Base-by-base conservation (phyloP, 2,797 vertebrate genomes). In the Hirundo rustica region DNA sequence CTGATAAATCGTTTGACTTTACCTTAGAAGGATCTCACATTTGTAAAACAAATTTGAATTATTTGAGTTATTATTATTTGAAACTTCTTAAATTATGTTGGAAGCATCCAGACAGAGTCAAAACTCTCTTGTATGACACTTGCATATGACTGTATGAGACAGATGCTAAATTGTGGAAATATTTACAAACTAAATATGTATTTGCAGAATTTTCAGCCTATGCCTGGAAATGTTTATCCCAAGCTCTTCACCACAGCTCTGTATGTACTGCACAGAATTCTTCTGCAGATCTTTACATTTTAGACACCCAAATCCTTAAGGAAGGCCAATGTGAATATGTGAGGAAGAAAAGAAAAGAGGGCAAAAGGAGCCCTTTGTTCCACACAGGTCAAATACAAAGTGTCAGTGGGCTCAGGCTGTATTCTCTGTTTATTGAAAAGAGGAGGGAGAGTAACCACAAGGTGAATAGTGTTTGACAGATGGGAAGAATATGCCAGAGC, bases 321-420 rank as follows among this genome's bases (percentile, higher is more conserved):
- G 29, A 61, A 92, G 8, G 16, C 32, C 13, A 2, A 1, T 32
- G 60, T 0, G 4, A 84, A 48, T 34, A 45, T 0, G 0, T 1
- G 1, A 26, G 13, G 16, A 76, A 10, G 55, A 53, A 76, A 79
- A 68, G 13, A 25, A 75, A 25, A 42, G n/a, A 67, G 32, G 10
- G 51, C 25, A 84, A 84, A 91, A 92, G 26, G 18, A 73, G 15
- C 17, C 34, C 57, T 85, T 81, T 73, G 30, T 82, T 50, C 65
- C 61, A 42, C 13, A 45, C 5, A 57, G 83, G 26, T 84, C 30
- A 34, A 40, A 30, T 23, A 50, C 16, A 8, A 79, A 72, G 13
- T 50, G 45, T 51, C 18, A 36, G 26, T 9, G 21, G n/a, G 13
- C 57, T 77, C 50, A 88, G 70, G 42, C 21, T 44, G 30, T 71